phyloP scores from a whole-genome alignment of 1,140 invertebrate genomes.

The Euwallacea fornicatus region DNA sequence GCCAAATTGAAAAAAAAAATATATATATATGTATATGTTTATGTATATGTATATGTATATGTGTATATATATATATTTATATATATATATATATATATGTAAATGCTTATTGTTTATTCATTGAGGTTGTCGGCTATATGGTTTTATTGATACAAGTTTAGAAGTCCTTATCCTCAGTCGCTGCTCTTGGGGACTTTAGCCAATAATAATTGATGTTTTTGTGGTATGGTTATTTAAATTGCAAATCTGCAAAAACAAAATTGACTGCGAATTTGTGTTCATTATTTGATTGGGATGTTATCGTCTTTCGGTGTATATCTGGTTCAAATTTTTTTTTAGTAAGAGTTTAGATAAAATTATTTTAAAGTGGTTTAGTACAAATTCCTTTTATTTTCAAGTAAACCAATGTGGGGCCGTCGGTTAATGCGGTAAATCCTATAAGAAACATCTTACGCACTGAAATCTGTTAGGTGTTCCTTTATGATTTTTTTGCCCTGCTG shows the following conservation, averaged over 20 bases:
- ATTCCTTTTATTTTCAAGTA: constrained; percentile 16
- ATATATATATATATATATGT: background rate
- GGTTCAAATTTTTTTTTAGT: constrained; percentile 8
- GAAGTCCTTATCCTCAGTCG: constrained; percentile 7
- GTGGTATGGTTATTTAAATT: constrained; percentile 14
- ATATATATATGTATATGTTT: background rate
- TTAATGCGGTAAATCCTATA: too few species aligned
- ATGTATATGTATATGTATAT: constrained; percentile 7
- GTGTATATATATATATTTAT: background rate
- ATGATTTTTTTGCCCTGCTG: too few species aligned
- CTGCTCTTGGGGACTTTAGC: constrained; percentile 12
- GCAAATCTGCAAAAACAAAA: constrained; percentile 12
- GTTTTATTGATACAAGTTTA: constrained; percentile 24
- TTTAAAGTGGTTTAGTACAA: constrained; percentile 20
- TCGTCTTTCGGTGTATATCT: constrained; percentile 21
- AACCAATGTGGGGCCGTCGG: background rate
- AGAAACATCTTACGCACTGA: too few species aligned
- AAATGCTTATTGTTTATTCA: background rate
- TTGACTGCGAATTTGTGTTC: constrained; percentile 42
- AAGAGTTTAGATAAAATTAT: constrained; percentile 18
- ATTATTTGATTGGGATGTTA: constrained; percentile 39
- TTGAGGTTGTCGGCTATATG: too few species aligned
- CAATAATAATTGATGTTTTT: constrained; percentile 19
- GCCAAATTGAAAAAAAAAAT: too few species aligned
- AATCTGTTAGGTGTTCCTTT: too few species aligned